phyloP scores from a whole-genome alignment of 2,113 vertebrate species.

The Clinocottus analis region DNA sequence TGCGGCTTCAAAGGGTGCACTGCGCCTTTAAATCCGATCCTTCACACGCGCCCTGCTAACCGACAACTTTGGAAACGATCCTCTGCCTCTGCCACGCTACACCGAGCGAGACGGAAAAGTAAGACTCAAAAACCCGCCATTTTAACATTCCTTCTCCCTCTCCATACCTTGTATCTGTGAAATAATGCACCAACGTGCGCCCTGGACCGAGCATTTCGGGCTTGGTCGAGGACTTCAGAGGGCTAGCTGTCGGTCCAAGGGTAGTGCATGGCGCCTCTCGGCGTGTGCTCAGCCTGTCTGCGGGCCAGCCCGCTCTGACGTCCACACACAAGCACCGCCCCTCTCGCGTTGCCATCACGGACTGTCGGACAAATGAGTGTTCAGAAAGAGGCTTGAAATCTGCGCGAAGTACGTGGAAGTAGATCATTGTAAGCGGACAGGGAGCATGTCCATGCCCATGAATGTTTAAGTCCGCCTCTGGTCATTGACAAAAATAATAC shows the following conservation, averaged over 20 bases:
- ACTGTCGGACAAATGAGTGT: not conserved
- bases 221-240: slow-evolving; percentile 38
- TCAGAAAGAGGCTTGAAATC: not conserved
- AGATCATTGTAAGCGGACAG: not conserved
- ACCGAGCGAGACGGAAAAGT: slow-evolving; percentile 54
- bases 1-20: slow-evolving; percentile 29
- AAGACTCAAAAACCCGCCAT: slow-evolving; percentile 58
- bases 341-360: not conserved
- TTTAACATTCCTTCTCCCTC: slow-evolving; percentile 25
- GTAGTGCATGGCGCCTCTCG: slow-evolving; percentile 70
- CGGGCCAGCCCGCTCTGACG: slow-evolving; percentile 56
- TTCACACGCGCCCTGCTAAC: slow-evolving; percentile 71
- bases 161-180: slow-evolving; percentile 28
- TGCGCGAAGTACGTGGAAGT: slow-evolving; percentile 26
- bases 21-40: slow-evolving; percentile 77
- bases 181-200: not conserved
- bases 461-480: not conserved
- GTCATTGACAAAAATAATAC: not conserved
- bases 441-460: not conserved
- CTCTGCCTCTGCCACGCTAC: slow-evolving; percentile 74
- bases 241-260: slow-evolving; percentile 42
- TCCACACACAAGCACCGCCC: slow-evolving; percentile 41
- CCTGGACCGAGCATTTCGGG: slow-evolving; percentile 30
- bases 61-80: slow-evolving; percentile 76
- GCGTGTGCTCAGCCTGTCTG: slow-evolving; percentile 44